phyloP scores from a whole-genome alignment of 2,797 vertebrate species.

The Thripadectes ignobilis region DNA sequence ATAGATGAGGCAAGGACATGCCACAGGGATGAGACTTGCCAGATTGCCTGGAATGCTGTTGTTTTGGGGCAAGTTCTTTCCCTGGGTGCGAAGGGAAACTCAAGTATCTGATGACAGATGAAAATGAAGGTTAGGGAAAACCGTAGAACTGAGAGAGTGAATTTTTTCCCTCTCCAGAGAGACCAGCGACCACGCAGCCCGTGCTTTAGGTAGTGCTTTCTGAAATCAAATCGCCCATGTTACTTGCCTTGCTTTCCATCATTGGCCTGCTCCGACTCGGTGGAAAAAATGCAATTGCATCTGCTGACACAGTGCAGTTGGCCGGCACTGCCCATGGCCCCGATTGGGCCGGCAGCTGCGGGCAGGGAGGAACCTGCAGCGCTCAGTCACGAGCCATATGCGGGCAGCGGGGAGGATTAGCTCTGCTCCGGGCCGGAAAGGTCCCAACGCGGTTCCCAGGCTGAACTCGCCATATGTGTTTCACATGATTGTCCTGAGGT shows the following conservation, averaged over 20 bases:
- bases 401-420: conserved; percentile 25
- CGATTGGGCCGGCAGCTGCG: neutral
- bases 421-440: conserved; percentile 49
- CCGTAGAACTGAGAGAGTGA: neutral
- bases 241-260: neutral
- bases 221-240: neutral
- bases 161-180: neutral
- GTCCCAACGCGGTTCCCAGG: conserved; percentile 7
- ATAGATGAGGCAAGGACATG: neutral
- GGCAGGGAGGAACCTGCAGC: neutral
- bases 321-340: neutral
- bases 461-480: conserved; percentile 4
- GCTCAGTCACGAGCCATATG: neutral
- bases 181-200: neutral
- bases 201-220: neutral
- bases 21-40: neutral
- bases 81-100: neutral
- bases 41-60: neutral
- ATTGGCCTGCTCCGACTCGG: neutral
- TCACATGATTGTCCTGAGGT: conserved; percentile 4
- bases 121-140: conserved; percentile 18
- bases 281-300: conserved; percentile 16
- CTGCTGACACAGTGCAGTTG: conserved; percentile 23
- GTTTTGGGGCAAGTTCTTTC: conserved; percentile 13
- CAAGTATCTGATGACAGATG: neutral